These are phyloP conservation scores for Sylvilagus floridanus DNA, from an alignment of 2,797 vertebrate species.

Conservation along the genomic window DNA sequence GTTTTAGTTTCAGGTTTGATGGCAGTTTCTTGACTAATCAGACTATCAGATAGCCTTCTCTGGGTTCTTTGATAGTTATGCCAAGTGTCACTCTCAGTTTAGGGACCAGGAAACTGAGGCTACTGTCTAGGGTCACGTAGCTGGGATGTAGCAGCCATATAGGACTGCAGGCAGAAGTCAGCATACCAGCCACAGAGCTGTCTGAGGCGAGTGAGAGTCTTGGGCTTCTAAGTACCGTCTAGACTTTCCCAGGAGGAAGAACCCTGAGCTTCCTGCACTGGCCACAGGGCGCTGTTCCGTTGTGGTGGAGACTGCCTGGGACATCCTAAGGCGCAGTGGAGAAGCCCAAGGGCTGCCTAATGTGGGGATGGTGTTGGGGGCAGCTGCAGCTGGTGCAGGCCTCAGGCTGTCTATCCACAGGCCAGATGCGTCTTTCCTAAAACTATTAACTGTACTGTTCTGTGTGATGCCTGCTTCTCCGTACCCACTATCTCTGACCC, in stretches of 20 bases:
- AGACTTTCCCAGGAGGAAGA: neutral
- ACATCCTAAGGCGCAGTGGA: rapidly evolving
- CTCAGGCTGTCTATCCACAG: neutral
- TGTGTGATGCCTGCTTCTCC: neutral
- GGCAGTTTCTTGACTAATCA: neutral
- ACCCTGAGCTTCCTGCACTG: neutral
- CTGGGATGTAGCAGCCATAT: neutral
- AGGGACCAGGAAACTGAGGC: neutral
- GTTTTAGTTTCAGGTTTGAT: neutral
- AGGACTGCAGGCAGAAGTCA: neutral
- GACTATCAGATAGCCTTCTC: neutral
- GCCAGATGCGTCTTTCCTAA: neutral
- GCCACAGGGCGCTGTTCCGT: neutral
- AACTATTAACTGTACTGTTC: neutral
- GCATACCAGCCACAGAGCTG: neutral
- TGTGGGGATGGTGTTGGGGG: neutral
- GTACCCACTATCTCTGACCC: neutral
- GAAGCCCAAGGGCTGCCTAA: neutral
- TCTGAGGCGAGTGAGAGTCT: neutral
- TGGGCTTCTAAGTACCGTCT: neutral
- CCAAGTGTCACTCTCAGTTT: neutral
- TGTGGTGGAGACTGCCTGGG: neutral
- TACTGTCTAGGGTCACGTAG: neutral
- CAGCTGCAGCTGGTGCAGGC: neutral
- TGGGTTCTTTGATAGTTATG: neutral